These are phyloP conservation scores for Silvanus unidentatus DNA, from an alignment of 2,888 invertebrate species.

Conservation along the genomic window DNA sequence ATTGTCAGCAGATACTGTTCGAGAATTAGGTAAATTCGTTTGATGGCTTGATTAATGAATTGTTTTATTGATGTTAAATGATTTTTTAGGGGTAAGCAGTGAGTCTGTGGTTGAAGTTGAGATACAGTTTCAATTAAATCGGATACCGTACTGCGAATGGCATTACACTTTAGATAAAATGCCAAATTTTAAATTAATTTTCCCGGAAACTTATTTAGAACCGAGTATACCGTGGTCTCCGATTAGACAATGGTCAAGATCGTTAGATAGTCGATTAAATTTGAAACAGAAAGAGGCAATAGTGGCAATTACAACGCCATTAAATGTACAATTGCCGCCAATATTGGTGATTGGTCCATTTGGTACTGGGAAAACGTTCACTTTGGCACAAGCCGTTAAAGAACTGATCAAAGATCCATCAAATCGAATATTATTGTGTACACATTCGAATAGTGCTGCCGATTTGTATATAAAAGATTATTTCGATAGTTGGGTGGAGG, in stretches of 20 bases:
- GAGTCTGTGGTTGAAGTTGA: conserved; percentile 63
- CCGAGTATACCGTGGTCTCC: conserved; percentile 66
- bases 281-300: conserved; percentile 74
- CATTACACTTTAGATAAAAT: conserved; percentile 75
- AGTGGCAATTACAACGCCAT: conserved; percentile 65
- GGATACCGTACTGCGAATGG: conserved; percentile 78
- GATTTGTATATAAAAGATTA: conserved; percentile 82
- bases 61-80: too few species aligned
- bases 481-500: conserved; percentile 68
- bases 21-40: conserved; percentile 13
- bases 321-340: conserved; percentile 59
- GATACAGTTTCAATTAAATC: conserved; percentile 75
- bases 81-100: conserved; percentile 31
- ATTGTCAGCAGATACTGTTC: conserved; percentile 31
- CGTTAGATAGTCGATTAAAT: conserved; percentile 61
- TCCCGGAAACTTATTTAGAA: conserved; percentile 57
- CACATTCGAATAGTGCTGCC: conserved; percentile 82
- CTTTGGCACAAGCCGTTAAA: conserved; percentile 67
- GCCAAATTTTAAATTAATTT: conserved; percentile 60
- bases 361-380: conserved; percentile 85
- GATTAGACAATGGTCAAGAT: conserved; percentile 61
- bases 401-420: conserved; percentile 58
- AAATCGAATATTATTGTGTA: conserved; percentile 72
- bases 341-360: conserved; percentile 71
- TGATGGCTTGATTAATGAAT: too few species aligned